phyloP scores from a whole-genome alignment of 2,888 invertebrate species.

The Chaetoderma sp. region DNA sequence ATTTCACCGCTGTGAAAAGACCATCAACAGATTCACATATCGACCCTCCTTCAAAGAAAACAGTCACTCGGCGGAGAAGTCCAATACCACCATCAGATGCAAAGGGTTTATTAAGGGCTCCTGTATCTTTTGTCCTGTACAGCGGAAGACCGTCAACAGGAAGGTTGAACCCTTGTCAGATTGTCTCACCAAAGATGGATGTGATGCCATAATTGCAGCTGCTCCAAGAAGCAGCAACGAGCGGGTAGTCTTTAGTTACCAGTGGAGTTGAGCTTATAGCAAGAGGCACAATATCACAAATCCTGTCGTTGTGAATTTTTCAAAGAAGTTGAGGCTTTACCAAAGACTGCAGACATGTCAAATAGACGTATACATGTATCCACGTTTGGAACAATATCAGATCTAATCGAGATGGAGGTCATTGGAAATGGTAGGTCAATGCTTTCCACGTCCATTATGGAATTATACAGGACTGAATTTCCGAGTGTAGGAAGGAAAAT shows the following conservation, averaged over 20 bases:
- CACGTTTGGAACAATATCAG: not conserved
- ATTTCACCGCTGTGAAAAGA: not conserved
- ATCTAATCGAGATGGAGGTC: too few relatives aligned
- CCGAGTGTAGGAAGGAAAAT: too few relatives aligned
- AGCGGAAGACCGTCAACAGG: too few relatives aligned
- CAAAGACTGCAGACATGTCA: not conserved
- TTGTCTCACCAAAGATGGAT: too few relatives aligned
- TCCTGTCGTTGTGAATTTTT: too few relatives aligned
- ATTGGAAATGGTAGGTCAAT: too few relatives aligned
- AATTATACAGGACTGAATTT: too few relatives aligned
- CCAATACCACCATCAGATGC: not conserved
- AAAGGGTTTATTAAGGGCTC: slow-evolving; percentile 9
- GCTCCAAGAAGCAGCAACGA: too few relatives aligned
- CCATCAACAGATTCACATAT: not conserved
- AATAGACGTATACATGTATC: not conserved
- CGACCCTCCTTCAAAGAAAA: not conserved
- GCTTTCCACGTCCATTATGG: too few relatives aligned
- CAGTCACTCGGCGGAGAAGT: not conserved
- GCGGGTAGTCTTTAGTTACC: not conserved
- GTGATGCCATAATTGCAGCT: too few relatives aligned
- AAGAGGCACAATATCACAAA: too few relatives aligned
- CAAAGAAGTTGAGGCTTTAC: too few relatives aligned
- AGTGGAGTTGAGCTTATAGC: slow-evolving; percentile 1
- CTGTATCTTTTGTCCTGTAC: slow-evolving; percentile 3
- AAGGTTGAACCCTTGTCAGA: slow-evolving; percentile 1